Percentiles rank a stretch among this genome's conserved stretches.
Conservation (phyloP, 2,797 vertebrate species). For the Lagodon rhomboides region DNA sequence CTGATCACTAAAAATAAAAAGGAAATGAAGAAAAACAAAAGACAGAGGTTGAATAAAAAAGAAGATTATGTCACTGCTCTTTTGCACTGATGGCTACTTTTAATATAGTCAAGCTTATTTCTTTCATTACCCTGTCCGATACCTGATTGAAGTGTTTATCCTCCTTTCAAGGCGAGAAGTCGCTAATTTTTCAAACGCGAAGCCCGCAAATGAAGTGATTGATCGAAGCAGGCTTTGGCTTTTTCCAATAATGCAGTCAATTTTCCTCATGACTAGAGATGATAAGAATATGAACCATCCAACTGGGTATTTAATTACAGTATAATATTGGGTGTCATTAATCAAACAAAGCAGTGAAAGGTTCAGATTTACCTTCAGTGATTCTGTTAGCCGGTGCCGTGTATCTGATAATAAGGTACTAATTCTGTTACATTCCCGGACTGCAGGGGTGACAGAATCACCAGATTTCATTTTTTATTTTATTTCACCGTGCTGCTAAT, state of each 20-base stretch:
- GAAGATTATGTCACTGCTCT: no score
- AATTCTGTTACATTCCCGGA: not conserved
- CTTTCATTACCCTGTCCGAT: not conserved
- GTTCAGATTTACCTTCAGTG: conserved; percentile 31
- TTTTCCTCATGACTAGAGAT: conserved; percentile 58
- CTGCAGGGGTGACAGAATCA: conserved; percentile 3
- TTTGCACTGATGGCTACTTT: not conserved
- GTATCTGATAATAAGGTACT: conserved; percentile 17
- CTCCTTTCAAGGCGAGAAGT: not conserved
- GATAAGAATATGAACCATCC: conserved; percentile 53
- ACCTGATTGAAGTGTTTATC: conserved; percentile 5
- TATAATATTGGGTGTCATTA: conserved; percentile 55
- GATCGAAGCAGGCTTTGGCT: conserved; percentile 32
- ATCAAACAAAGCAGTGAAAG: conserved; percentile 52
- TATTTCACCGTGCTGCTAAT: not conserved
- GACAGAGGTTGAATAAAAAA: not conserved
- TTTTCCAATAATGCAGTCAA: conserved; percentile 56
- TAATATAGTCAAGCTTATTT: not conserved
- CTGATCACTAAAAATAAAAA: not conserved
- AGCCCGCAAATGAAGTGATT: conserved; percentile 17
- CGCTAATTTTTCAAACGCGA: conserved; percentile 10
- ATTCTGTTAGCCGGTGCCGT: not conserved
- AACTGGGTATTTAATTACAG: conserved; percentile 64
- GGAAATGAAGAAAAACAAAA: not conserved
- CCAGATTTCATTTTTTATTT: not conserved